A percentile compares a stretch with the other conserved stretches of the same genome.
Conservation (phyloP, 2,113 vertebrate species). For the Talpa occidentalis region DNA sequence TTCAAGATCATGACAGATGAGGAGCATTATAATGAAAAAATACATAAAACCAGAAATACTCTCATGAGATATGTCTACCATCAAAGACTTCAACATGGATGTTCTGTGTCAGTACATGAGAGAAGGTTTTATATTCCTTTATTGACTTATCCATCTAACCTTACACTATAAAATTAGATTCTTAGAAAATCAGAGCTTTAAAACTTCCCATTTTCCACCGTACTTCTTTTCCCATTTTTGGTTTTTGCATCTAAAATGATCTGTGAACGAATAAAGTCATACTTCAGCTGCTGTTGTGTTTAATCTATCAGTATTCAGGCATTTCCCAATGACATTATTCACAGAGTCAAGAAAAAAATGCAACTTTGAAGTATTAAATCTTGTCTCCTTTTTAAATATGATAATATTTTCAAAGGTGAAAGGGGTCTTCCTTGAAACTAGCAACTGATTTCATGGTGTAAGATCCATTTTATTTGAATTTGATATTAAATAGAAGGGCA, state of each 20-base stretch:
- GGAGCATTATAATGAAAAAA: neutral
- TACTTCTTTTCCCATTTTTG: constrained; percentile 33
- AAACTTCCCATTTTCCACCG: neutral
- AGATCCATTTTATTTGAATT: constrained; percentile 52
- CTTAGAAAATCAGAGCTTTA: constrained; percentile 9
- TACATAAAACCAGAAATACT: neutral
- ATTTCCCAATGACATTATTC: constrained; percentile 55
- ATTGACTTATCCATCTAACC: constrained; percentile 6
- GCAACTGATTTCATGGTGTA: constrained; percentile 59
- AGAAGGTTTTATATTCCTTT: neutral
- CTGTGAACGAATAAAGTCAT: constrained; percentile 54
- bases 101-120: neutral
- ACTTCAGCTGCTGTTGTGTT: constrained; percentile 27
- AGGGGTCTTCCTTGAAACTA: constrained; percentile 51
- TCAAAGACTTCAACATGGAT: constrained; percentile 6
- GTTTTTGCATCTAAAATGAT: constrained; percentile 54
- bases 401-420: constrained; percentile 66
- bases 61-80: neutral
- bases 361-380: constrained; percentile 33
- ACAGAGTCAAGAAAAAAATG: constrained; percentile 36
- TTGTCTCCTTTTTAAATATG: constrained; percentile 58
- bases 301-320: constrained; percentile 40
- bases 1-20: neutral
- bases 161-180: constrained; percentile 22
- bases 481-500: constrained; percentile 32